Base-by-base conservation (phyloP, 2,113 vertebrate genomes). In the Australoheros scitulus region DNA sequence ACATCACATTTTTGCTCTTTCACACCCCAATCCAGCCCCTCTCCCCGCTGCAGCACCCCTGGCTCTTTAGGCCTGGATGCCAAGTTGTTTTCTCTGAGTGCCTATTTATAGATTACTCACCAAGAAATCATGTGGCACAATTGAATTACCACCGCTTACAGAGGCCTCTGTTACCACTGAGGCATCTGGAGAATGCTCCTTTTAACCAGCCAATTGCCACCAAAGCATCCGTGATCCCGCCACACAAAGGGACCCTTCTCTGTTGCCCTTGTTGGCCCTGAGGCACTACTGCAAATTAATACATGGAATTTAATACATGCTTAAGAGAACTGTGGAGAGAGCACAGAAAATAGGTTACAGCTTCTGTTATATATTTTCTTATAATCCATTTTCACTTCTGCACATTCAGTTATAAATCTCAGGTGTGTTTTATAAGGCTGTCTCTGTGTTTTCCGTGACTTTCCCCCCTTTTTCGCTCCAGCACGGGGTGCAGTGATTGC, bases 241-340 rank as follows among this genome's bases (percentile, higher is more conserved):
- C 80, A 57, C 77, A 95, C 95, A 96, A 94, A 94, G 94, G 89
- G 80, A 83, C 74, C 89, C 91, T 95, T 94, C 90, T 94, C 79
- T 52, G n/a, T 78, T 68, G 88, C 78, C 87, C 87, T 90, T 58
- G 50, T 78, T 81, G 82, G 82, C 92, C 92, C 60, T 2, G 36
- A 92, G 92, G 91, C 90, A 17, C 24, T 56, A 38, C 47, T 52
- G 86, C 80, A 43, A 88, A 77, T 43, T 58, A 29, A 61, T 75
- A 61, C 24, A 2, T 80, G 26, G 41, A 47, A 77, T 81, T 34
- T 52, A 26, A 60, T 76, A 65, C n/a, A 68, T 80, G 22, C 60
- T 24, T 6, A 52, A 72, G 14, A 72, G 47, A 72, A 20, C 65
- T 20, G 43, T 32, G 65, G 10, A 22, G 76, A 32, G 13, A 65